Base-by-base conservation (phyloP, 2,113 vertebrate genomes). In the Hippolais icterina region DNA sequence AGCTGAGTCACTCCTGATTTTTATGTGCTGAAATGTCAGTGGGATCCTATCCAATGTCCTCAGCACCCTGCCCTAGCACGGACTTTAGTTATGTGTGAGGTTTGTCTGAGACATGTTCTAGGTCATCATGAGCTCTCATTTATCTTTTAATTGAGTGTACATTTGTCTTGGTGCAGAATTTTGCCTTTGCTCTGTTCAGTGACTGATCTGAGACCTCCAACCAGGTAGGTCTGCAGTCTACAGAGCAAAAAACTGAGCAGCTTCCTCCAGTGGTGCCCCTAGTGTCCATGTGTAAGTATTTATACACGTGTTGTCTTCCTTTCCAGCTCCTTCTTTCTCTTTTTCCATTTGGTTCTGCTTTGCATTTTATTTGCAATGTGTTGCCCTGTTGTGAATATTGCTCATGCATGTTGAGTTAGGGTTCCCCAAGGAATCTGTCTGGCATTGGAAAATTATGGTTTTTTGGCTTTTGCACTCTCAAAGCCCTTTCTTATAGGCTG, bases 271-370 rank as follows among this genome's bases (percentile, higher is more conserved):
- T 61, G 37, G 31, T 63, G 41, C 42, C 41, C 29, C 75, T 83
- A 33, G n/a, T 56, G 44, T 64, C 15, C 63, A 52, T 41, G 57
- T 47, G 56, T 33, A 27, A 56, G 19, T 93, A 47, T 89, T 90
- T 77, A 83, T 47, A 39, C 50, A 15, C 5, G 27, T 0, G 3
- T 66, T 1, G 4, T 72, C 68, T 70, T 84, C 87, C 57, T 75
- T 93, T 93, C 41, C 63, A 87, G 52, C n/a, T 79, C 28, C n/a
- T 83, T 83, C 70, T 80, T 37, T 74, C 82, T 75, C 83, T 95
- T 95, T 96, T 91, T 93, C 92, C 85, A 60, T 91, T 95, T 91
- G 86, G 68, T 96, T 96, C 80, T 94, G 90, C 79, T 96, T 95
- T 95, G 72, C 25, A 12, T 96, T 96, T 92, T 71, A 75, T 93